Base-by-base conservation (phyloP, 2,113 vertebrate species). In the Tragelaphus buxtoni region DNA sequence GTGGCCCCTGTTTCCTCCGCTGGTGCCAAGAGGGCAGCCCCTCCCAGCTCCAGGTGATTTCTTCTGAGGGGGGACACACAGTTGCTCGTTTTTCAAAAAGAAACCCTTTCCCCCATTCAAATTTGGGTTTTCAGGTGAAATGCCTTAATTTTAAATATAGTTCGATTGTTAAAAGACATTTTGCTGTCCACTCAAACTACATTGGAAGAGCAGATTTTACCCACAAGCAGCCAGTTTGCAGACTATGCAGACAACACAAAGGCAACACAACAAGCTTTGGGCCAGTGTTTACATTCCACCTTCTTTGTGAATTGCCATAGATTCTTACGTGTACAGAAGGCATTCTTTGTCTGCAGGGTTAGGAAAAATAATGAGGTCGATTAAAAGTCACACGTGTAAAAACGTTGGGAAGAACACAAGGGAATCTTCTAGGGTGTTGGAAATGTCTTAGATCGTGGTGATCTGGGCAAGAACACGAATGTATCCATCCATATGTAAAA, bases 121-220 rank as follows among this genome's bases (percentile, higher is more conserved):
- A 82, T 76, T 53, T 85, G 18, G 10, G 26, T 86, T 91, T 47
- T 60, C 51, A 49, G 49, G 13, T 55, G 88, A 58, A 93, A 85
- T 82, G 7, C 9, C 42, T 88, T 76, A 45, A 74, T 26, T 65
- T 88, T 83, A 79, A 90, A 51, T 94, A 81, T 22, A 14, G 12
- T 53, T 95, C 20, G 30, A 32, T 30, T 89, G 91, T 60, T 91
- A 28, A 60, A 93, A 82, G 83, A 56, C 47, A 49, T 69, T 86
- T 85, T 83, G 3, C 16, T 81, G 9, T 86, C 18, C 22, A 76
- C 28, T 30, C 0, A 42, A 94, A 39, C 16, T 11, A 72, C 18
- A 5, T 72, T 35, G 3, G 8, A 81, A 80, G 56, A 55, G 12
- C 10, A 60, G 16, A 69, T 49, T 83, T 90, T 24, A 83, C 26